These are phyloP conservation scores for Amblyopsis rosae DNA, from an alignment of 2,113 vertebrate species.

Conservation along the genomic window DNA sequence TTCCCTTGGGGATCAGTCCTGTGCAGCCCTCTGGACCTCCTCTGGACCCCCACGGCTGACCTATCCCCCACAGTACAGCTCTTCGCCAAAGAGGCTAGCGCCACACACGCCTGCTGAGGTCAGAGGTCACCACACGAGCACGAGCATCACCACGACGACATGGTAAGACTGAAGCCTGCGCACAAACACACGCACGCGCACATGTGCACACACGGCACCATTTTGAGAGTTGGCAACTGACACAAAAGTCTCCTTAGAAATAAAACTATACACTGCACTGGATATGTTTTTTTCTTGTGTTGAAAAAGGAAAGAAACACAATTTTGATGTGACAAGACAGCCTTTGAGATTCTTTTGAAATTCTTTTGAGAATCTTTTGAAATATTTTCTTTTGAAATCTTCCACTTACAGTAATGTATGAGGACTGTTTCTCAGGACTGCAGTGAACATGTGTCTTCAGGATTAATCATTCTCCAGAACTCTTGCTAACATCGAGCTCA, in stretches of 20 bases:
- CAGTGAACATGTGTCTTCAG: no score
- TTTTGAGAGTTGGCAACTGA: background rate
- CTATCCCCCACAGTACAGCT: slow-evolving; percentile 37
- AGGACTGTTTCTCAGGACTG: no score
- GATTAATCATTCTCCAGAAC: no score
- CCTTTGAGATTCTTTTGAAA: no score
- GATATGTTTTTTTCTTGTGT: no score
- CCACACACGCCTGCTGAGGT: slow-evolving; percentile 77
- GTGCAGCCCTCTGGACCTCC: slow-evolving; percentile 13
- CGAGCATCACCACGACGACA: slow-evolving; percentile 27
- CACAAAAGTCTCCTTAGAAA: background rate
- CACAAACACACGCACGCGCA: background rate
- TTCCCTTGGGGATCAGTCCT: slow-evolving; percentile 73
- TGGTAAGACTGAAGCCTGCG: slow-evolving; percentile 31
- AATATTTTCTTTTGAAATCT: no score
- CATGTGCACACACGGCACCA: background rate
- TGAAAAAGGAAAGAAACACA: no score
- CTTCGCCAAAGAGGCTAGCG: slow-evolving; percentile 52
- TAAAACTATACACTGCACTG: background rate
- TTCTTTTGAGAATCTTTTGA: no score
- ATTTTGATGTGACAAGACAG: no score
- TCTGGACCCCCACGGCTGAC: background rate
- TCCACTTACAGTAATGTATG: no score
- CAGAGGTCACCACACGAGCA: slow-evolving; percentile 55
- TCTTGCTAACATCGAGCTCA: no score